Evolutionary conservation across 2,797 vertebrate species (phyloP).

Genomic region (Hippopotamyrus pictus): DNA sequence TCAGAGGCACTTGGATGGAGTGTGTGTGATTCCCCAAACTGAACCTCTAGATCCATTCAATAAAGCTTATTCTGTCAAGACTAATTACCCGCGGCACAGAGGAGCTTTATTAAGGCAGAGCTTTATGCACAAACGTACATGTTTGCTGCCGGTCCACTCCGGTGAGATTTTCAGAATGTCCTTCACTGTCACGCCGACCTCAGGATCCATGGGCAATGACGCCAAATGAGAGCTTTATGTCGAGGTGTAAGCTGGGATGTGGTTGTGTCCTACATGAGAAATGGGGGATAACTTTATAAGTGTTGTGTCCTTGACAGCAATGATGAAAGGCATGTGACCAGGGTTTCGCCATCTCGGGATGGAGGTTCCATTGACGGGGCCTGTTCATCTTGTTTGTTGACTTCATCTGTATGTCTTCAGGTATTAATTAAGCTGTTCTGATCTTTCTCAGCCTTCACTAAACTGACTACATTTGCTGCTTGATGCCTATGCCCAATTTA

Average conservation of each 20-base stretch:
- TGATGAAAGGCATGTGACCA: neutral
- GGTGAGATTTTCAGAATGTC: neutral
- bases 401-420: neutral
- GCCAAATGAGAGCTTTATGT: neutral
- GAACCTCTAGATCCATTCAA: conserved; percentile 31
- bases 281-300: neutral
- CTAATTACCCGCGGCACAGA: conserved; percentile 4
- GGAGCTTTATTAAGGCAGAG: conserved; percentile 17
- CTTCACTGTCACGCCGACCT: neutral
- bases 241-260: neutral
- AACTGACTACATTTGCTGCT: neutral
- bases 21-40: conserved; percentile 48
- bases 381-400: neutral
- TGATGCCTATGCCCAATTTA: neutral
- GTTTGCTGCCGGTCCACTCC: neutral
- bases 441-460: neutral
- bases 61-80: conserved; percentile 26
- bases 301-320: neutral
- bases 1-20: conserved; percentile 40
- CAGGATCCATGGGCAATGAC: neutral
- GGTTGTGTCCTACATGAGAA: neutral
- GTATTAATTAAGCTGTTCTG: neutral
- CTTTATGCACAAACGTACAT: neutral
- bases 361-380: neutral
- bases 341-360: neutral